Conservation (phyloP, 23 tunicate species). For the Ascidia mentula region DNA sequence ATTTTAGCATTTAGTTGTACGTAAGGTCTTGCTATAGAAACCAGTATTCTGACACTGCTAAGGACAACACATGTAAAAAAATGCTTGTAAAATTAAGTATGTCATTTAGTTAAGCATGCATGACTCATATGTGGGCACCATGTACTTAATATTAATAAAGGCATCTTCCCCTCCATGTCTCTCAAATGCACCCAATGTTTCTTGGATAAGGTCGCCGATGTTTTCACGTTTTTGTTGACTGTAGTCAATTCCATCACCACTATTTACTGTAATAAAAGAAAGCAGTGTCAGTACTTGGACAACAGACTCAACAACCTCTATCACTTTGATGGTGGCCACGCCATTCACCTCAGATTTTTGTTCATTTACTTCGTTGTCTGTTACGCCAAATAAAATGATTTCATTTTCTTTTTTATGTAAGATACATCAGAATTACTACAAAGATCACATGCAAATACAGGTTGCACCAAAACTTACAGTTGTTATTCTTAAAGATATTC, state of each 20-base stretch:
- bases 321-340: no score
- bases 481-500: conserved; percentile 96
- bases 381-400: no score
- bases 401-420: no score
- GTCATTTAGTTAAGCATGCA: conserved; percentile 86
- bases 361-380: no score
- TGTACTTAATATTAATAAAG: conserved; percentile 99
- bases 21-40: background rate
- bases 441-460: no score
- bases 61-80: background rate
- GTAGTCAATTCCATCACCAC: conserved; percentile 99
- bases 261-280: conserved; percentile 77
- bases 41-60: background rate
- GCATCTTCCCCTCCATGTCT: conserved; percentile 99
- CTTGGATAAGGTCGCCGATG: conserved; percentile 98
- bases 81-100: background rate
- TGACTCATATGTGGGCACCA: conserved; percentile 99
- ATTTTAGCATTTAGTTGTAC: background rate
- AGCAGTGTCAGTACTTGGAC: no score
- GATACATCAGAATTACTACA: no score
- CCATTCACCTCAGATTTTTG: no score
- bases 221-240: conserved; percentile 97
- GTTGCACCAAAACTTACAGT: conserved; percentile 92
- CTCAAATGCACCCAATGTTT: conserved; percentile 96
- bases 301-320: no score